Evolutionary conservation across 2,888 invertebrate species (phyloP).

Genomic region (Branchellion lobata): DNA sequence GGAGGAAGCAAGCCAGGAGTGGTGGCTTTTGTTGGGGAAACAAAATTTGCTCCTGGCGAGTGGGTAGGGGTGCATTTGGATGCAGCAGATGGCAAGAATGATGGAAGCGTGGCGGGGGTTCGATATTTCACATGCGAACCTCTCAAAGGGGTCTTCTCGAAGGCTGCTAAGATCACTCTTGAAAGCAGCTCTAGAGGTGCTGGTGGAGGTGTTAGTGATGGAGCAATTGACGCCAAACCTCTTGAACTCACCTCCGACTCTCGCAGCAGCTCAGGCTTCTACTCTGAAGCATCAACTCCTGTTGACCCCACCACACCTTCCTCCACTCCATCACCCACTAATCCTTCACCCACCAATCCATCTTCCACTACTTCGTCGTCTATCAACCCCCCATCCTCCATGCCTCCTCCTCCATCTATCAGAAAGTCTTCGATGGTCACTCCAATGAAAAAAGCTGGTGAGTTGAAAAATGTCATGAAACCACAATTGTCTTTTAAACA

Average conservation of each 20-base stretch:
- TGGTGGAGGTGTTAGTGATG: neutral
- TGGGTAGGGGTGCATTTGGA: slow-evolving; percentile 62
- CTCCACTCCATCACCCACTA: slow-evolving; percentile 45
- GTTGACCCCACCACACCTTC: slow-evolving; percentile 48
- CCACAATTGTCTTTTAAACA: too few species aligned
- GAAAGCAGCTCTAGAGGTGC: neutral
- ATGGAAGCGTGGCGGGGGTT: slow-evolving; percentile 61
- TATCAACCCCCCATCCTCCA: too few species aligned
- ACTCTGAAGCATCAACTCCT: slow-evolving; percentile 35
- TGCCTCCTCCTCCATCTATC: neutral
- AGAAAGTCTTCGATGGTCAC: neutral
- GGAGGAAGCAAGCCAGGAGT: slow-evolving; percentile 60
- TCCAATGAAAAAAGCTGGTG: neutral
- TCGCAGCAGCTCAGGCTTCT: slow-evolving; percentile 30
- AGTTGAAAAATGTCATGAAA: too few species aligned
- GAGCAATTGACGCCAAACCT: neutral
- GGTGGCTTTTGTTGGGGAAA: slow-evolving; percentile 62
- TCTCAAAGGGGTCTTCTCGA: slow-evolving; percentile 61
- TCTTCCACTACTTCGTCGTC: too few species aligned
- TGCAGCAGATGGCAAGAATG: slow-evolving; percentile 62
- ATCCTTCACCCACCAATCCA: too few species aligned
- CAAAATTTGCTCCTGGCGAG: slow-evolving; percentile 62
- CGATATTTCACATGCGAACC: slow-evolving; percentile 62
- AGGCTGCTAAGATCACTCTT: slow-evolving; percentile 72
- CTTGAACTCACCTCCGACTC: neutral